Base-by-base conservation (phyloP, 2,888 invertebrate species). In the Melinaea marsaeus region DNA sequence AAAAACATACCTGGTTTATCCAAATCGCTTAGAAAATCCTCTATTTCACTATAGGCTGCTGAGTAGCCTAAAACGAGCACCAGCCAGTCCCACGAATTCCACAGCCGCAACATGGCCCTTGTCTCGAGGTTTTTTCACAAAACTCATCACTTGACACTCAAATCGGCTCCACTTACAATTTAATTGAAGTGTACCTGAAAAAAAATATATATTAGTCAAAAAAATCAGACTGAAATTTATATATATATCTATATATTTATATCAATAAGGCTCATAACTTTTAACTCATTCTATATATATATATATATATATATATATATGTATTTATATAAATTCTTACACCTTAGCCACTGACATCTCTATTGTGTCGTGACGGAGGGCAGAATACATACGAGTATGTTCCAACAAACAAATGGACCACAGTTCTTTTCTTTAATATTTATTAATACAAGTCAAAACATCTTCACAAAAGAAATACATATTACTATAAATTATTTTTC, bases 1-100 rank as follows among this genome's bases (percentile, higher is more conserved):
- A 9, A n/a, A 42, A 9, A 57, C 84, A 85, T 72, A 92, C 93
- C 92, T 90, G 93, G 93, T 75, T 92, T 92, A 83, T 93, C 93
- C 70, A 93, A 84, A 79, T 93, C 93, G 78, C 92, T 93, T 46
- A 92, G 86, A 71, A 92, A 91, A 66, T 92, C 91, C 74, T 89
- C 92, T 5, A 92, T 92, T 75, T 92, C 92, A 5, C 92, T 88
- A 72, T 92, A 92, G 35, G 88, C 89, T 69, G 89, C 78, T 70
- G 86, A 81, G 61, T 83, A 83, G 70, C 88, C 90, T 61, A 86
- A 74, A 54, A 90, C 84, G 71, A 91, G 79, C 69, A 90, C 84
- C 70, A 91, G 79, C 83, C 92, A 84, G 79, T 88, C 86, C 88
- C 89, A 90, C 77, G 63, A 72, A 70, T 75, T 69, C 64, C 69